Percentiles rank a stretch among this genome's conserved stretches.
phyloP scores from a whole-genome alignment of 2,113 vertebrate species.

The Micromys minutus region DNA sequence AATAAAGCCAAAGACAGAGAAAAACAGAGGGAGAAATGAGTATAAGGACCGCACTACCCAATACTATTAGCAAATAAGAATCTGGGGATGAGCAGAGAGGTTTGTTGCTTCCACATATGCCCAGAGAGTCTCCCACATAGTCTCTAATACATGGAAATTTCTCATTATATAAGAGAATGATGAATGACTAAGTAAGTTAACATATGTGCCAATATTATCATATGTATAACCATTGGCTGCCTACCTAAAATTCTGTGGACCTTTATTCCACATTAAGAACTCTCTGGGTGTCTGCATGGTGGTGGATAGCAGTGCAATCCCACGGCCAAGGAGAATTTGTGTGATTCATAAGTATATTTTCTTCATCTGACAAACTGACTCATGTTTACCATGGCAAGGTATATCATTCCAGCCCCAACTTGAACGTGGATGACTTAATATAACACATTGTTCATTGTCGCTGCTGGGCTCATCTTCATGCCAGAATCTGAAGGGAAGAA shows the following conservation, averaged over 20 bases:
- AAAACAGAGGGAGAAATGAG: not conserved
- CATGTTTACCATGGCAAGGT: rapidly evolving
- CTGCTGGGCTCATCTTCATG: not conserved
- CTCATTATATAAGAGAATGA: not conserved
- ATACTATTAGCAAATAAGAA: not conserved
- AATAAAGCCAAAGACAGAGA: not conserved
- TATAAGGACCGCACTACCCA: not conserved
- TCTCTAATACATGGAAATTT: not conserved
- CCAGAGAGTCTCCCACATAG: not conserved
- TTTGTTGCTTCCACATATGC: not conserved
- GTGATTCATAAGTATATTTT: conserved; percentile 50
- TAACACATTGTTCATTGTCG: rapidly evolving
- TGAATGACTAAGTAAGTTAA: not conserved
- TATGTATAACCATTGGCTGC: not conserved
- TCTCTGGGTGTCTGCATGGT: not conserved
- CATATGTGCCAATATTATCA: not conserved
- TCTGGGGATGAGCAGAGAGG: not conserved
- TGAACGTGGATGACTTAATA: not conserved
- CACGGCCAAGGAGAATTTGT: not conserved
- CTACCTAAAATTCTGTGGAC: not conserved
- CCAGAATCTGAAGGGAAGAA: conserved; percentile 69
- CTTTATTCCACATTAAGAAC: not conserved
- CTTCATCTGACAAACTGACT: conserved; percentile 52
- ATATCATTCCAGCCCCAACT: conserved; percentile 57
- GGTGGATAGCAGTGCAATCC: not conserved